Evolutionary conservation across 2,888 invertebrate species (phyloP), one percentile per base, ranked within the genome.

Genomic region (Allacma fusca): DNA sequence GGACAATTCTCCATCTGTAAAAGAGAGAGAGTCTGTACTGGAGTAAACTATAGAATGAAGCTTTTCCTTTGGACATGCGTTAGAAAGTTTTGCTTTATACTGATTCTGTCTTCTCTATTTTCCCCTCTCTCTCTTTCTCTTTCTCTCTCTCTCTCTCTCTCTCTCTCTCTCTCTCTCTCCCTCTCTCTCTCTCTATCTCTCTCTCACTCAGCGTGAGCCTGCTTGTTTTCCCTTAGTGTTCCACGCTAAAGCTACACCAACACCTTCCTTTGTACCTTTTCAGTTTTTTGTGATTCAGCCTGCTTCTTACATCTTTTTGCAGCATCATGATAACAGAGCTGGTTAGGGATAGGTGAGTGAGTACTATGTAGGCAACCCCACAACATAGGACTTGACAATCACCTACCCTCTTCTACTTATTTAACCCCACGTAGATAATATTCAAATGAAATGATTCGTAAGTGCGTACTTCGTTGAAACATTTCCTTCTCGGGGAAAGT

Each of bases 21-120:
- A 34, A 34, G 4, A 34, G 34, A 34, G 34, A 34, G 4, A 7
- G 34, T 50, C 40, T 40, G 40, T 40, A 40, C 40, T 9, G 40
- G 40, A 5, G 5, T n/a, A n/a, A n/a, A 13, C 40, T 40, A 16
- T 12, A n/a, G 50, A 50, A 9, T 34, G 19, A 50, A 50, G n/a
- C 50, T 50, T 50, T 50, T 5, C 50, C 50, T 50, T 50, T 50
- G 50, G 50, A 50, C 50, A 50, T 50, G 50, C 50, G 50, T 50
- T 50, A 13, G 50, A 50, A 50, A 19, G 19, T n/a, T 50, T 50
- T n/a, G 2, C 50, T 50, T 50, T 4, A 34, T 50, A 19, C 7
- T 16, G 16, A 13, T 50, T 19, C 50, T 19, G n/a, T n/a, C 16
- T 50, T 16, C 62, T 62, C 62, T 62, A 16, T 24, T 23, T 62